Evolutionary conservation across 2,797 vertebrate genomes (phyloP).

Genomic region (Balearica regulorum): DNA sequence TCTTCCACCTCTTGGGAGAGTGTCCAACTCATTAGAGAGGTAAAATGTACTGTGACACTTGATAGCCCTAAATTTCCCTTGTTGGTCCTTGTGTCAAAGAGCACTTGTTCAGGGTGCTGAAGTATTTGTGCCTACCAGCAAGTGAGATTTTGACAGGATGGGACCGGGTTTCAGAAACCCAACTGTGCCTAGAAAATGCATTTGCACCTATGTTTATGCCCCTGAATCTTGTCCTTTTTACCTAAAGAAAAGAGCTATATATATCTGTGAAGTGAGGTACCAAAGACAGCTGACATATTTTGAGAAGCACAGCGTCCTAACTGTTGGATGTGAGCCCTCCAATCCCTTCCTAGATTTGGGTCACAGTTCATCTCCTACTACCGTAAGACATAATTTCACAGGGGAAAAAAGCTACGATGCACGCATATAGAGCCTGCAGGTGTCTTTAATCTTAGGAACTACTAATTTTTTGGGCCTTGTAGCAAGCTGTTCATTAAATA

Average conservation of each 20-base stretch:
- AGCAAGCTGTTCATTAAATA: background rate
- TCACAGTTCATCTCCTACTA: background rate
- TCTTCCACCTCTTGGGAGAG: background rate
- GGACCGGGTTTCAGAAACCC: background rate
- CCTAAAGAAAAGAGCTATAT: background rate
- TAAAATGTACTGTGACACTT: background rate
- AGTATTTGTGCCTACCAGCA: background rate
- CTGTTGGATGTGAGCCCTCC: background rate
- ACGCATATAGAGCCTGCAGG: background rate
- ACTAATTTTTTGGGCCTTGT: background rate
- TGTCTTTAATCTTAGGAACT: background rate
- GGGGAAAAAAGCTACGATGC: background rate
- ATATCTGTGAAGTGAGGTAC: background rate
- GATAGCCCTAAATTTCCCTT: background rate
- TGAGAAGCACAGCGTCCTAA: background rate
- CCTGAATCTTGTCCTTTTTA: background rate
- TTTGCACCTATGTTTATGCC: background rate
- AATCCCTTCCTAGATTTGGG: background rate
- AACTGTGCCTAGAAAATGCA: background rate
- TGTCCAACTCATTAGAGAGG: background rate
- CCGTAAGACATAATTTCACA: background rate
- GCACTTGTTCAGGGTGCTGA: background rate
- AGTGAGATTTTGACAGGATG: background rate
- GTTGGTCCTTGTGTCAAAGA: background rate
- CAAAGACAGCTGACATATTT: slow-evolving; percentile 22